Percentiles rank a stretch among this genome's conserved stretches.
phyloP scores from a whole-genome alignment of 1,140 invertebrate genomes.

The Pachypeltis micranthus region DNA sequence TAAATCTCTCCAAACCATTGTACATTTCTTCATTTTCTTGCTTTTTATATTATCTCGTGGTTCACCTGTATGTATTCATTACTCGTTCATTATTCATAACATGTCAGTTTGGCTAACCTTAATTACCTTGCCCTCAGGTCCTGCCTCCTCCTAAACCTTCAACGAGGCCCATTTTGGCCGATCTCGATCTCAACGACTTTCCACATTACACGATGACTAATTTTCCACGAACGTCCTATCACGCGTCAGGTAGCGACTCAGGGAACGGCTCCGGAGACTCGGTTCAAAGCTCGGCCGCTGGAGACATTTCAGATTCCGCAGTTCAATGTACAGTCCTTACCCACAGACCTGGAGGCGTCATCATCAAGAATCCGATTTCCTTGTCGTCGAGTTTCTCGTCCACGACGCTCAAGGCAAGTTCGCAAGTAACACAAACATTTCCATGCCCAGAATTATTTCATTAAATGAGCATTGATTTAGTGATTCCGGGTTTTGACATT shows the following conservation, averaged over 20 bases:
- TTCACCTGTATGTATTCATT: too few relatives aligned
- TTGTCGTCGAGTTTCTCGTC: slow-evolving; percentile 15
- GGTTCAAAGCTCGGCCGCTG: slow-evolving; percentile 52
- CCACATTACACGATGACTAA: slow-evolving; percentile 32
- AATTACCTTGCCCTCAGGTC: too few relatives aligned
- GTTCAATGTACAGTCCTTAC: slow-evolving; percentile 26
- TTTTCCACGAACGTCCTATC: slow-evolving; percentile 43
- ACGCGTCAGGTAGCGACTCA: slow-evolving; percentile 73
- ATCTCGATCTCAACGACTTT: not conserved
- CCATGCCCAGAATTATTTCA: not conserved
- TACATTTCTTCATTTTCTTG: too few relatives aligned
- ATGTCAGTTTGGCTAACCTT: too few relatives aligned
- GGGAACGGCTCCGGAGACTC: slow-evolving; percentile 75
- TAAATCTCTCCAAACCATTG: too few relatives aligned
- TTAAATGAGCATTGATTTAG: too few relatives aligned
- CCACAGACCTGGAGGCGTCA: slow-evolving; percentile 32
- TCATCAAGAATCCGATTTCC: slow-evolving; percentile 46
- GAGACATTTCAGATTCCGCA: slow-evolving; percentile 39
- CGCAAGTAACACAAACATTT: too few relatives aligned
- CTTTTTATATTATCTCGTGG: too few relatives aligned
- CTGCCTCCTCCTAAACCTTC: slow-evolving; percentile 31
- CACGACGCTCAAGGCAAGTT: slow-evolving; percentile 27
- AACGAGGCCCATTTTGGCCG: slow-evolving; percentile 22
- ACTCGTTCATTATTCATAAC: too few relatives aligned
- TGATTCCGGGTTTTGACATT: too few relatives aligned